These are phyloP conservation scores for Eupithecia subumbrata DNA, from an alignment of 2,888 invertebrate genomes.

Conservation along the genomic window DNA sequence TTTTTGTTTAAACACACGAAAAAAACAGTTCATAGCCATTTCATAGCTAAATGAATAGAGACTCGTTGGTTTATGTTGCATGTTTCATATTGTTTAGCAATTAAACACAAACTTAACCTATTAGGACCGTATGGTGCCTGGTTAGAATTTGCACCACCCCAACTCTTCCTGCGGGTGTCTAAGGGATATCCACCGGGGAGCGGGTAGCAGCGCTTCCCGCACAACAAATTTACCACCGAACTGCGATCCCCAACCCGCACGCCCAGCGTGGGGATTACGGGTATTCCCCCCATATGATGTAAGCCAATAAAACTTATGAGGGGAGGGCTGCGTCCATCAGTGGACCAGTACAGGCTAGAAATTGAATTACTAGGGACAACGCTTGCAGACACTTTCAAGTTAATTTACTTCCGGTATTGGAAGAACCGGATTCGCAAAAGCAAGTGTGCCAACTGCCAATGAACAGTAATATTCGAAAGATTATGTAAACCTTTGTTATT, in stretches of 20 bases:
- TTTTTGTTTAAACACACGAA: neutral
- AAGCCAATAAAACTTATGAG: neutral
- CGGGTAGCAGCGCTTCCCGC: too few relatives aligned
- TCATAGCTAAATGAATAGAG: neutral
- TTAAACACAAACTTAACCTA: neutral
- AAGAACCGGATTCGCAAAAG: slow-evolving; percentile 33
- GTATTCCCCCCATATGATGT: too few relatives aligned
- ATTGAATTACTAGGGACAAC: neutral
- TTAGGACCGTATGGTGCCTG: neutral
- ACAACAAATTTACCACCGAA: neutral
- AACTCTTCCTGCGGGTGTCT: neutral
- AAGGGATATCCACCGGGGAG: neutral
- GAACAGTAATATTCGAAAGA: slow-evolving; percentile 21
- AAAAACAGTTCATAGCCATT: neutral
- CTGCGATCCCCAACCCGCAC: neutral
- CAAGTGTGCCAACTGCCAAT: slow-evolving; percentile 29
- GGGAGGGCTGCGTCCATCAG: neutral
- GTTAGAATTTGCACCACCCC: neutral
- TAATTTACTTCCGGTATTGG: slow-evolving; percentile 28
- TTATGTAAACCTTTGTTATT: slow-evolving; percentile 28
- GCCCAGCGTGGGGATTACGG: too few relatives aligned
- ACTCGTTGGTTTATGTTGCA: neutral
- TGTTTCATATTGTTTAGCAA: slow-evolving; percentile 4
- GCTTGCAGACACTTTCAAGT: slow-evolving; percentile 26
- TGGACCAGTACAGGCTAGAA: neutral